Percentiles rank a stretch among this genome's conserved stretches.
Evolutionary conservation across 2,888 invertebrate genomes (phyloP).

Genomic region (Oscheius onirici): DNA sequence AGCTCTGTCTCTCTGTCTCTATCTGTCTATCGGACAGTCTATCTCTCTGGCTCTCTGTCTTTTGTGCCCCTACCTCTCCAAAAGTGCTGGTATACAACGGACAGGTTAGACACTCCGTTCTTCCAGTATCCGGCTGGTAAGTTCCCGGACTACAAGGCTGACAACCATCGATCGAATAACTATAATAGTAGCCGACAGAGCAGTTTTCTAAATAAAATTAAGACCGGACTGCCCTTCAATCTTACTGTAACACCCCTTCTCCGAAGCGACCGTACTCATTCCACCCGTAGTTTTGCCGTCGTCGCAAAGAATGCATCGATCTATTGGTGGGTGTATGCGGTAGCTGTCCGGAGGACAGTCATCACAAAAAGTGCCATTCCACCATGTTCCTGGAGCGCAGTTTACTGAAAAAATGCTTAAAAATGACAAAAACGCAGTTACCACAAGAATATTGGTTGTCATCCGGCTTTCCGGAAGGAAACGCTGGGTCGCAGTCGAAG

Average conservation of each 20-base stretch:
- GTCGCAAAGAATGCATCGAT: not conserved
- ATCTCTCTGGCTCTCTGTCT: not conserved
- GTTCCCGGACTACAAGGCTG: not conserved
- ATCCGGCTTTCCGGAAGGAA: not conserved
- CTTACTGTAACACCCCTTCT: not conserved
- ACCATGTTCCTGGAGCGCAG: slow-evolving; percentile 26
- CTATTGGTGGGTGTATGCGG: not conserved
- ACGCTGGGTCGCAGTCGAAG: not conserved
- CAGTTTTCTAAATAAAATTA: no score
- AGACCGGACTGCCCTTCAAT: not conserved
- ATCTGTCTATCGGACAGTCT: no score
- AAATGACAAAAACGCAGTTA: not conserved
- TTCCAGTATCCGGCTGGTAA: not conserved
- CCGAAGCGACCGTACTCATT: not conserved
- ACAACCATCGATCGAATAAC: not conserved
- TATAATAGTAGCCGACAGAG: not conserved
- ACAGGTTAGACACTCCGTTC: slow-evolving; percentile 12
- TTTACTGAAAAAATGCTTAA: not conserved
- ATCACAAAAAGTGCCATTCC: not conserved
- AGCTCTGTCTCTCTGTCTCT: not conserved
- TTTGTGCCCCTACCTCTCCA: not conserved
- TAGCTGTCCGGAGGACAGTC: slow-evolving; percentile 14
- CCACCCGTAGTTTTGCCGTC: slow-evolving; percentile 14
- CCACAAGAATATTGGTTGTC: slow-evolving; percentile 23
- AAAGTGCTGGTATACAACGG: slow-evolving; percentile 23